phyloP scores from a whole-genome alignment of 2,113 vertebrate species.

The Podarcis cretensis region DNA sequence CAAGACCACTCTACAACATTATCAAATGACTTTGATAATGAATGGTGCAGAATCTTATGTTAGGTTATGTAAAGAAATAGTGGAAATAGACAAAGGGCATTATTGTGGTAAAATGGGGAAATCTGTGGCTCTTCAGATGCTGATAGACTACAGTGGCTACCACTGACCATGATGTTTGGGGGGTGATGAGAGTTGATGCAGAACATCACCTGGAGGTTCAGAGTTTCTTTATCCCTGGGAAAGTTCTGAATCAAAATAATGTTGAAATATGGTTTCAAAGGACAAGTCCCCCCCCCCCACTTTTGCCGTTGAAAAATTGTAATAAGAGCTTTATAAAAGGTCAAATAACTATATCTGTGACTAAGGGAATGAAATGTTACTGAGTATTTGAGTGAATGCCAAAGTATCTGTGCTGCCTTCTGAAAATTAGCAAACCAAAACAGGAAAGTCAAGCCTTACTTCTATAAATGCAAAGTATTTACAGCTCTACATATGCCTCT shows the following conservation, averaged over 20 bases:
- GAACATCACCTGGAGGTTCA: too few species aligned
- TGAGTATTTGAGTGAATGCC: constrained; percentile 12
- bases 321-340: constrained; percentile 55
- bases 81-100: constrained; percentile 21
- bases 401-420: constrained; percentile 16
- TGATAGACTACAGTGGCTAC: too few species aligned
- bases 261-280: constrained; percentile 38
- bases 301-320: constrained; percentile 47
- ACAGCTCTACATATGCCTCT: neutral
- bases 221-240: too few species aligned
- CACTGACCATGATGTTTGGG: too few species aligned
- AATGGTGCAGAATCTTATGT: neutral
- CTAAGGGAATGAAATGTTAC: constrained; percentile 40
- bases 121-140: too few species aligned
- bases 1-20: neutral
- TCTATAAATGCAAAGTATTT: neutral
- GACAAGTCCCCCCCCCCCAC: neutral
- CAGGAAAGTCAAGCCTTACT: constrained; percentile 1
- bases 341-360: constrained; percentile 30
- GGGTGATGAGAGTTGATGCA: too few species aligned
- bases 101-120: neutral
- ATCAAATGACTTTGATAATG: neutral
- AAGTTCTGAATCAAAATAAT: constrained; percentile 31
- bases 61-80: constrained; percentile 21
- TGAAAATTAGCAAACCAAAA: constrained; percentile 19